Evolutionary conservation across 64 coral and sea anemone genomes (phyloP).

Genomic region (Montipora capricornis): DNA sequence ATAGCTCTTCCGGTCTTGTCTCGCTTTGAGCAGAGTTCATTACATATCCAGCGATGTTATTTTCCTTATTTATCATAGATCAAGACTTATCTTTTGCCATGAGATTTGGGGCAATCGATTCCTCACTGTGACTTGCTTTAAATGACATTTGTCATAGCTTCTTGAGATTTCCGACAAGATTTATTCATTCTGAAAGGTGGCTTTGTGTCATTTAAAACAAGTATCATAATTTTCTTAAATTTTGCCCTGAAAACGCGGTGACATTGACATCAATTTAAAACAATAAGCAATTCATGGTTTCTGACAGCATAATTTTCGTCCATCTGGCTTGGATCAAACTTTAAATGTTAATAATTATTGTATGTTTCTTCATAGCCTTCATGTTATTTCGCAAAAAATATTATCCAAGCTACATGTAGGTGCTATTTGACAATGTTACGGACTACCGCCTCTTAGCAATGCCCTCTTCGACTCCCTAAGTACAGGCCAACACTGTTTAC

Average conservation of each 20-base stretch:
- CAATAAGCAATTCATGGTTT: background rate
- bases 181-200: background rate
- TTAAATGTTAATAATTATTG: too few relatives aligned
- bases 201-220: background rate
- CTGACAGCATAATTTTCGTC: background rate
- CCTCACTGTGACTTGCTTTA: background rate
- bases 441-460: background rate
- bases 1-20: background rate
- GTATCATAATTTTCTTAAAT: background rate
- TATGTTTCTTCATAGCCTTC: too few relatives aligned
- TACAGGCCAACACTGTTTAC: background rate
- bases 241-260: background rate
- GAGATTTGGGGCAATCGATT: background rate
- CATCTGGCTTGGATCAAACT: background rate
- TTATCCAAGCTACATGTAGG: background rate
- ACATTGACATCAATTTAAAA: background rate
- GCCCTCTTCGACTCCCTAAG: too few relatives aligned
- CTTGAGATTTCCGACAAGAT: background rate
- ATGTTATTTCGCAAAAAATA: background rate
- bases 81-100: background rate
- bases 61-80: background rate
- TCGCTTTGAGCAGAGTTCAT: background rate
- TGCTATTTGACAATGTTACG: background rate
- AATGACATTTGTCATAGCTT: background rate
- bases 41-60: background rate